A percentile compares a stretch with the other conserved stretches of the same genome.
Evolutionary conservation across 1,140 invertebrate species (phyloP).

Genomic region (Dinoponera quadriceps): DNA sequence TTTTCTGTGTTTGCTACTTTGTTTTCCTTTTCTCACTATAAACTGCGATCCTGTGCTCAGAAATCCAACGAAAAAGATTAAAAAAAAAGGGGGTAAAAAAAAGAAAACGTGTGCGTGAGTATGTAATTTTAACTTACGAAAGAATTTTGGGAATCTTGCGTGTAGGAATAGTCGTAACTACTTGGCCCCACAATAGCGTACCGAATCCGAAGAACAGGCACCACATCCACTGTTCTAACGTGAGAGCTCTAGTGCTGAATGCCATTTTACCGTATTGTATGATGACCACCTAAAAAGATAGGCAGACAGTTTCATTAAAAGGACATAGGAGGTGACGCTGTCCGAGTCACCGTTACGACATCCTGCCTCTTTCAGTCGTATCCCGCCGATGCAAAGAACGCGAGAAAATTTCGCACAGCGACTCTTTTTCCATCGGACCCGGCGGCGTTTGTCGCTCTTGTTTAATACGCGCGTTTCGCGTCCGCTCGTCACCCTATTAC

Average conservation of each 20-base stretch:
- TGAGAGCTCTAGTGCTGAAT: slow-evolving; percentile 96
- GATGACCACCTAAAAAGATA: slow-evolving; percentile 93
- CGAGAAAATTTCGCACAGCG: slow-evolving; percentile 5
- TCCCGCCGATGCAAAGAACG: background rate
- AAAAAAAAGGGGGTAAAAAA: slow-evolving; percentile 23
- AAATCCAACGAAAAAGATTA: slow-evolving; percentile 47
- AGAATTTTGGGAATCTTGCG: slow-evolving; percentile 97
- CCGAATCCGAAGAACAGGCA: slow-evolving; percentile 99
- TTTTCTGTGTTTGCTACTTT: slow-evolving; percentile 24
- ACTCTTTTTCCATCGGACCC: background rate
- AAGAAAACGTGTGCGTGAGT: slow-evolving; percentile 44
- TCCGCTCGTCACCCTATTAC: slow-evolving; percentile 22
- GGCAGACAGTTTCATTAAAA: slow-evolving; percentile 41
- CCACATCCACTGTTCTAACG: slow-evolving; percentile 99
- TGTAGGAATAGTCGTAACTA: slow-evolving; percentile 98
- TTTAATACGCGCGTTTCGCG: slow-evolving; percentile 10
- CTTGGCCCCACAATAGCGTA: slow-evolving; percentile 98
- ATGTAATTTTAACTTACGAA: slow-evolving; percentile 90
- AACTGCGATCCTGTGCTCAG: slow-evolving; percentile 41
- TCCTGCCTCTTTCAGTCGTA: background rate
- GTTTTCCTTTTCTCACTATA: background rate
- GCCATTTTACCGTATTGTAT: slow-evolving; percentile 98
- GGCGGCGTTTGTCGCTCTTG: background rate
- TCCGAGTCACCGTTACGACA: slow-evolving; percentile 5
- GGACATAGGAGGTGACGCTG: background rate